phyloP scores from a whole-genome alignment of 2,113 vertebrate species.

The Struthidea cinerea region DNA sequence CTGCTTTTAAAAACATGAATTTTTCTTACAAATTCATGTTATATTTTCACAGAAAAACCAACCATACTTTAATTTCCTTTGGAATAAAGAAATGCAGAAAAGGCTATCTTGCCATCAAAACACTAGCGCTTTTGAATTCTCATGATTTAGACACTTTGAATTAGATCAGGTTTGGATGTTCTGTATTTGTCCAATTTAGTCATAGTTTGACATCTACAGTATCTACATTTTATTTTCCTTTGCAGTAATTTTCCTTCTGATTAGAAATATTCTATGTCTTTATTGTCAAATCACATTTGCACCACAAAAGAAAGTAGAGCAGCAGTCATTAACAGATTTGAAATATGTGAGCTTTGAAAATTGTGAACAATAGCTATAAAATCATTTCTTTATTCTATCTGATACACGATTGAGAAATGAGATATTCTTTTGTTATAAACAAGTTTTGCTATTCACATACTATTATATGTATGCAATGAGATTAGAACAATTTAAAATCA shows the following conservation, averaged over 20 bases:
- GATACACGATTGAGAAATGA: not conserved
- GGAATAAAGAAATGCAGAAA: not conserved
- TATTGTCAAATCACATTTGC: not conserved
- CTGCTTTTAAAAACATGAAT: not conserved
- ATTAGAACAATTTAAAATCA: not conserved
- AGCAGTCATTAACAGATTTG: not conserved
- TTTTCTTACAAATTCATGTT: not conserved
- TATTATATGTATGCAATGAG: not conserved
- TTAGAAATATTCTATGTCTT: not conserved
- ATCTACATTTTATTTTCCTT: constrained; percentile 5
- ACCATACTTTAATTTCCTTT: not conserved
- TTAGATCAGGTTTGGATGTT: not conserved
- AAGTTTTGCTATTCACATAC: not conserved
- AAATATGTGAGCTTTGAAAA: not conserved
- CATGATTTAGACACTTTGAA: not conserved
- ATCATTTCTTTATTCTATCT: not conserved
- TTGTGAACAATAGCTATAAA: not conserved
- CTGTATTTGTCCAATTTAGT: not conserved
- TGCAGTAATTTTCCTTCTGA: not conserved
- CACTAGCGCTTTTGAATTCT: not conserved
- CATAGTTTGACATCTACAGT: not conserved
- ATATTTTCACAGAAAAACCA: not conserved
- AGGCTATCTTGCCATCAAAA: not conserved
- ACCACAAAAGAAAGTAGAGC: not conserved
- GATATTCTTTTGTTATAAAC: not conserved